Conservation (phyloP, 2,113 vertebrate genomes). For the Rana temporaria region DNA sequence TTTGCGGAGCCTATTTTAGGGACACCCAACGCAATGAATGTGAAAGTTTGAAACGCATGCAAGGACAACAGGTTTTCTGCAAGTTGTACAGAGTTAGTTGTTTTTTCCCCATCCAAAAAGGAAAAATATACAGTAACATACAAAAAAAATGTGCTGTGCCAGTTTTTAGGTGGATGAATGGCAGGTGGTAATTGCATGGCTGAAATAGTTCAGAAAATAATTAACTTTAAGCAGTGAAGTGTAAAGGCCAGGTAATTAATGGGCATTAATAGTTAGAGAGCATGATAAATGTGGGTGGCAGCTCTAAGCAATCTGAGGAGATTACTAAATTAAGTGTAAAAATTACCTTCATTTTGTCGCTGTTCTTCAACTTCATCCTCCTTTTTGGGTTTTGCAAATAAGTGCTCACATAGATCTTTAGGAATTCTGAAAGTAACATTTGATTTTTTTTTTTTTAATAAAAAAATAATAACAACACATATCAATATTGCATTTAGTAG, state of each 20-base stretch:
- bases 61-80: no score
- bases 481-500: no score
- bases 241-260: conserved; percentile 3
- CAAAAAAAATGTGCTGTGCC: no score
- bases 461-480: no score
- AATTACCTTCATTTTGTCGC: conserved; percentile 74
- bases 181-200: conserved; percentile 36
- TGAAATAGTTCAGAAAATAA: conserved; percentile 47
- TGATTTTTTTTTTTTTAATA: no score
- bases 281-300: neutral
- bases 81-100: no score
- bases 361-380: conserved; percentile 64
- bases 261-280: neutral
- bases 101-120: no score
- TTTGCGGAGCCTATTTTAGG: no score
- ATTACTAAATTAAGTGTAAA: neutral
- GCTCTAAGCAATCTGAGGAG: neutral
- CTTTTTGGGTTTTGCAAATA: conserved; percentile 74
- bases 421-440: conserved; percentile 81
- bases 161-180: conserved; percentile 1
- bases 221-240: conserved; percentile 15
- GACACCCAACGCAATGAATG: no score
- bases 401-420: conserved; percentile 82
- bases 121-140: no score
- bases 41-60: no score